phyloP scores from a whole-genome alignment of 2,113 vertebrate genomes.

The Oreochromis spilurus region DNA sequence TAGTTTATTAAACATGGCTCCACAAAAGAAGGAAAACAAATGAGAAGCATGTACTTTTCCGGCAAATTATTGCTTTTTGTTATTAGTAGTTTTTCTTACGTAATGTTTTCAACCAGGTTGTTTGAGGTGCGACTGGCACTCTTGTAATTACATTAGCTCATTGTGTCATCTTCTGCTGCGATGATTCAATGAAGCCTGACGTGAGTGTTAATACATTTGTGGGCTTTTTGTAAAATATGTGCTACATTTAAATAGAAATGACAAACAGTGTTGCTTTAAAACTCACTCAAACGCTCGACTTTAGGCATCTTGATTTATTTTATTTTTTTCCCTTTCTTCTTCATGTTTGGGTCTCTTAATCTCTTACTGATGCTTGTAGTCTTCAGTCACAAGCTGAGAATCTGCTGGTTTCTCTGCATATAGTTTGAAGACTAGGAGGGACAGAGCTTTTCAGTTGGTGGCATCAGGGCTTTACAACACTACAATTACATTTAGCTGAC shows the following conservation, averaged over 20 bases:
- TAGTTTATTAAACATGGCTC: not conserved
- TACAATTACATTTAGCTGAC: not conserved
- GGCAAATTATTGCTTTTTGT: not conserved
- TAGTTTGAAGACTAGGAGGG: not conserved
- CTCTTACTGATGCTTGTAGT: not conserved
- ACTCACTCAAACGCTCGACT: not conserved
- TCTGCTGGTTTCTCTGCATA: not conserved
- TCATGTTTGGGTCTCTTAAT: not conserved
- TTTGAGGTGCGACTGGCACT: not conserved
- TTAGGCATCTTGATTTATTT: not conserved
- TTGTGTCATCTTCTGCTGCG: not conserved
- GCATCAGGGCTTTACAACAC: not conserved
- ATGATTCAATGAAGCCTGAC: not conserved
- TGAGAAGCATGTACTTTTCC: rapidly evolving
- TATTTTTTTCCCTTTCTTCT: not conserved
- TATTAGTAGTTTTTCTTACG: not conserved
- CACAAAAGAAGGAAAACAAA: not conserved
- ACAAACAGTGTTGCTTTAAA: not conserved
- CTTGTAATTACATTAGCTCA: not conserved
- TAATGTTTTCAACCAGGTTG: not conserved
- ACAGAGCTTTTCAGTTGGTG: rapidly evolving
- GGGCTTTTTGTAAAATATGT: not conserved
- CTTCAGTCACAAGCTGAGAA: not conserved
- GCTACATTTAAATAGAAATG: not conserved
- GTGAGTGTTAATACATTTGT: not conserved